Evolutionary conservation across 2,888 invertebrate species (phyloP), one percentile per base, ranked within the genome.

Genomic region (Phaedon cochleariae): DNA sequence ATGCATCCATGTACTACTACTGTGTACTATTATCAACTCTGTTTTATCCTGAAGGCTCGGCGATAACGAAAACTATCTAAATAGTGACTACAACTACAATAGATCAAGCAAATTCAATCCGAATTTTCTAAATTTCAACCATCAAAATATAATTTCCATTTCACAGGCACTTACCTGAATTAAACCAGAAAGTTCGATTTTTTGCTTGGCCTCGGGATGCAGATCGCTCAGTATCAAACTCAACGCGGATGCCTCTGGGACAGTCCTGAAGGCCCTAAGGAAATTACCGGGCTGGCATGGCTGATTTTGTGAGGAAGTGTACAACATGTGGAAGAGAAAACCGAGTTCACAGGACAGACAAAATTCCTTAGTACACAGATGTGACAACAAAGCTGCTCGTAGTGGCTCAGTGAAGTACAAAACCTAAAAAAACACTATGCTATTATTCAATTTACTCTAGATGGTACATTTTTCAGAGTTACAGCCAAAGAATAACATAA

Each of bases 281-380:
- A 98, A 97, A 83, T 97, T 97, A 57, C 91, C 92, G 2, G 97
- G 95, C 82, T 95, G 95, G 78, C 95, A 96, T 3, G 95, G 93
- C 59, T 90, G 86, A 74, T 90, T 92, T 80, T 91, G 87, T 0
- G 92, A 91, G 0, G 92, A 92, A 58, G 90, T 90, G 76, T 94
- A 93, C 77, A 97, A 81, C 96, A 96, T 97, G 77, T 96, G 91
- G 83, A 97, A 98, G n/a, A 98, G 87, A 84, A 97, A 98, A 18
- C 95, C 95, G 75, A 98, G 85, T 86, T 98, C 97, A 84, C 98
- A 98, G 60, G 95, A 92, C 52, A 98, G 86, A 84, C 98, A 98
- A 82, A 96, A 96, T 83, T 98, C 97, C 82, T 93, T 92, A 62
- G 90, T 88, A 81, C 98, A 98, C 1, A 95, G 87, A 82, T 98